Percentiles rank a stretch among this genome's conserved stretches.
Evolutionary conservation across 1,140 invertebrate genomes (phyloP).

Genomic region (Helicoverpa armigera): DNA sequence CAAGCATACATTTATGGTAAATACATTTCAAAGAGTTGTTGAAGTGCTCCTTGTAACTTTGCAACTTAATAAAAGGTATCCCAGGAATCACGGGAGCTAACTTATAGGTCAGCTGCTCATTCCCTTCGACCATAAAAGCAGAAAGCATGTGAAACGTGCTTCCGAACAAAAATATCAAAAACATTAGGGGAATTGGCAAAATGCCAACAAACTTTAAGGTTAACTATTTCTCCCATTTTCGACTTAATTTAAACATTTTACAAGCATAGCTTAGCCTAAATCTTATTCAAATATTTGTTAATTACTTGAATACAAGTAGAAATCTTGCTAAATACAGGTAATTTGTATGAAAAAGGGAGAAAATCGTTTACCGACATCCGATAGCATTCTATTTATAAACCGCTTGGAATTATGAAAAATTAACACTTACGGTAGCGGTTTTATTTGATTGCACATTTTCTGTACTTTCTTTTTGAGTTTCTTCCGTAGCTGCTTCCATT

Average conservation of each 20-base stretch:
- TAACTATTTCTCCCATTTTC: slow-evolving; percentile 62
- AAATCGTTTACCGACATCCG: slow-evolving; percentile 66
- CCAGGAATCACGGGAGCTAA: slow-evolving; percentile 12
- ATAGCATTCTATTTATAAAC: slow-evolving; percentile 82
- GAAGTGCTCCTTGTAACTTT: neutral
- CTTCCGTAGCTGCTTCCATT: slow-evolving; percentile 76
- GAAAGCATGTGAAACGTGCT: slow-evolving; percentile 75
- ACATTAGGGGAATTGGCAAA: slow-evolving; percentile 73
- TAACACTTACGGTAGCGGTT: slow-evolving; percentile 66
- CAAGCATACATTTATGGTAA: slow-evolving; percentile 16
- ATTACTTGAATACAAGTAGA: neutral
- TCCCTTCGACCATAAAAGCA: slow-evolving; percentile 75
- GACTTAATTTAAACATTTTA: slow-evolving; percentile 26
- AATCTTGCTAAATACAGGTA: neutral
- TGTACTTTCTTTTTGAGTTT: slow-evolving; percentile 67
- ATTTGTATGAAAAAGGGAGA: slow-evolving; percentile 25
- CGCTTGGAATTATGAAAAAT: slow-evolving; percentile 51
- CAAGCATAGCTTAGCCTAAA: neutral
- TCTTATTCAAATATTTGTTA: neutral
- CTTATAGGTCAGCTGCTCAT: slow-evolving; percentile 51
- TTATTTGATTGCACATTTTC: slow-evolving; percentile 64
- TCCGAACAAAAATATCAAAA: slow-evolving; percentile 82
- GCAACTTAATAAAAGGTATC: neutral
- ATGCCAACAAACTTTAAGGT: slow-evolving; percentile 70
- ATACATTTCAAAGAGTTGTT: neutral